Conservation (phyloP, 2,113 vertebrate genomes). For the Albula goreensis region DNA sequence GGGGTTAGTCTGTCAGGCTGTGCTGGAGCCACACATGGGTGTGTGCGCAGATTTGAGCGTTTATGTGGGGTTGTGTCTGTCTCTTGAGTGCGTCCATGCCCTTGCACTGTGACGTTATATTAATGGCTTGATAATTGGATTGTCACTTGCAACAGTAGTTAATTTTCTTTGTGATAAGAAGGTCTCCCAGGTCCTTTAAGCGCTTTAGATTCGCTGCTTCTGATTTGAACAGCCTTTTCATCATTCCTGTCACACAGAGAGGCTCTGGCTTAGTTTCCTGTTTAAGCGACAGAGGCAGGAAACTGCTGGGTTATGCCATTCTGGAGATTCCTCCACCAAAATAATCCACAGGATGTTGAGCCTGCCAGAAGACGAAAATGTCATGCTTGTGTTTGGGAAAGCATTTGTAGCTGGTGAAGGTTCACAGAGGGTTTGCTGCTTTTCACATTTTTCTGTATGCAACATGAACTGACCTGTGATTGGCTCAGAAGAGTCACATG, state of each 20-base stretch:
- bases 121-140: too few species aligned
- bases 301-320: neutral
- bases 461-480: neutral
- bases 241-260: too few species aligned
- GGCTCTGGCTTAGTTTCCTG: too few species aligned
- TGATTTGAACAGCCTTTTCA: too few species aligned
- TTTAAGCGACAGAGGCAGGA: constrained; percentile 16
- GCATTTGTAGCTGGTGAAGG: neutral
- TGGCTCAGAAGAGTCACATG: constrained; percentile 12
- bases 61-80: constrained; percentile 21
- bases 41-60: constrained; percentile 24
- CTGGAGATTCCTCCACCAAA: neutral
- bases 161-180: too few species aligned
- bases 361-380: neutral
- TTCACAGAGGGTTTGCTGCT: neutral
- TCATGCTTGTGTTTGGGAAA: neutral
- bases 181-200: too few species aligned
- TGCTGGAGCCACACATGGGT: constrained; percentile 16
- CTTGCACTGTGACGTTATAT: too few species aligned
- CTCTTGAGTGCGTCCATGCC: constrained; percentile 7
- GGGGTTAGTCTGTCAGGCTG: neutral
- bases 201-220: too few species aligned
- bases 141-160: too few species aligned
- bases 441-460: too few species aligned
- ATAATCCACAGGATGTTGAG: neutral